Base-by-base conservation (phyloP, 2,797 vertebrate genomes). In the Bovichtus diacanthus region DNA sequence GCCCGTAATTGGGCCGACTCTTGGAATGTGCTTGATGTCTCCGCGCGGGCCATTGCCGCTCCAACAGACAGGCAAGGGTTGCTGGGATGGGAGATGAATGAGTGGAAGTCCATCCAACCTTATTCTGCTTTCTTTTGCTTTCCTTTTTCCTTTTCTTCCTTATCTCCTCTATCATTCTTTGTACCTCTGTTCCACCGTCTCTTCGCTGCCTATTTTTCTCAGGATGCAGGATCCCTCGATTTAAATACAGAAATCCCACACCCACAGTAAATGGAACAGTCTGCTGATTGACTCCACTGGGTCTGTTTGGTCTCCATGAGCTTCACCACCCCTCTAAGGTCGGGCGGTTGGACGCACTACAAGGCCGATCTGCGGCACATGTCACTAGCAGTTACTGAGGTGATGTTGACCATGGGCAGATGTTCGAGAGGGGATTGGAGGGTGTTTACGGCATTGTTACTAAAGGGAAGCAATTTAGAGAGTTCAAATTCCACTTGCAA, bases 11-110 rank as follows among this genome's bases (percentile, higher is more conserved):
- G 94, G 94, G 86, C 89, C 87, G 86, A 87, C 89, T 91, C 91
- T 93, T 94, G 94, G 95, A 95, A 95, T 95, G 94, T 83, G 90
- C 94, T 95, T 95, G 93, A 95, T 95, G 95, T 95, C 89, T 94
- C 92, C 71, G 82, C 84, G 21, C 74, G 59, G 88, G 85, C 91
- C 88, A 85, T 74, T 89, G 90, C 86, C 53, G 76, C 85, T 88
- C 84, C 77, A 90, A 71, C 90, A 89, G 83, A 87, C 83, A 85
- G 83, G 59, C 81, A 61, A 81, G 79, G 82, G 88, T 86, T 84
- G 85, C 76, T 71, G 79, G 85, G 78, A 94, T 70, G 76, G 66
- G 64, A 82, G 78, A 83, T 78, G 64, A 84, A 88, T 59, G 60
- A 88, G 83, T 86, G 76, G 84, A 91, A 88, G 87, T 82, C 76